Evolutionary conservation across 2,113 vertebrate genomes (phyloP).

Genomic region (Cercocebus atys): DNA sequence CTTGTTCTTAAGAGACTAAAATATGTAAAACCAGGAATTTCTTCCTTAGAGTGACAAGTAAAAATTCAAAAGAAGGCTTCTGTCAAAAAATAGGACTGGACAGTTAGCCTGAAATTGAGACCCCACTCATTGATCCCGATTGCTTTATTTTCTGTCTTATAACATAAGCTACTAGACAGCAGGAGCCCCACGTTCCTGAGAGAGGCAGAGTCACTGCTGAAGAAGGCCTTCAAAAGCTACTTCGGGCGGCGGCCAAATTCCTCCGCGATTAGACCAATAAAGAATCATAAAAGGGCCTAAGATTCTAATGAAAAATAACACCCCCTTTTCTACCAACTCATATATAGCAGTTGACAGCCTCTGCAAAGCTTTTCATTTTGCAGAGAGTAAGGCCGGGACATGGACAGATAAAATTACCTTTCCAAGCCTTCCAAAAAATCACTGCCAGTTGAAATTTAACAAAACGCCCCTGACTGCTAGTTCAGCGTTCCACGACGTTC

Average conservation of each 20-base stretch:
- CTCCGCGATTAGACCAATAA: neutral
- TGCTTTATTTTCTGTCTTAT: neutral
- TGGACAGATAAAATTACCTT: neutral
- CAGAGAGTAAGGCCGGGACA: neutral
- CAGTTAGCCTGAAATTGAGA: neutral
- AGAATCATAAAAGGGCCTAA: neutral
- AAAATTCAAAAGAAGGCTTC: conserved; percentile 33
- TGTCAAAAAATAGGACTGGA: neutral
- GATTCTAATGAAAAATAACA: neutral
- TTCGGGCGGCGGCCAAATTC: neutral
- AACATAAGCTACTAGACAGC: neutral
- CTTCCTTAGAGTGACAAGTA: neutral
- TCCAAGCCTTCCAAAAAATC: neutral
- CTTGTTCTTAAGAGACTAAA: neutral
- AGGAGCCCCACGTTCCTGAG: neutral
- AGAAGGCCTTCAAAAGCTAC: conserved; percentile 5
- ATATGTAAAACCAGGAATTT: neutral
- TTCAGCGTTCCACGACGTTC: neutral
- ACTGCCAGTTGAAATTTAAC: neutral
- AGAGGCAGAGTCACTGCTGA: neutral
- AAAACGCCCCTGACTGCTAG: neutral
- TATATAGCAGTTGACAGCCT: neutral
- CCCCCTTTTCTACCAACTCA: neutral
- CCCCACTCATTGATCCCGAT: neutral
- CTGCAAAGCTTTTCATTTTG: neutral